phyloP scores from a whole-genome alignment of 1,140 invertebrate genomes.

The Phymorhynchus buccinoides region DNA sequence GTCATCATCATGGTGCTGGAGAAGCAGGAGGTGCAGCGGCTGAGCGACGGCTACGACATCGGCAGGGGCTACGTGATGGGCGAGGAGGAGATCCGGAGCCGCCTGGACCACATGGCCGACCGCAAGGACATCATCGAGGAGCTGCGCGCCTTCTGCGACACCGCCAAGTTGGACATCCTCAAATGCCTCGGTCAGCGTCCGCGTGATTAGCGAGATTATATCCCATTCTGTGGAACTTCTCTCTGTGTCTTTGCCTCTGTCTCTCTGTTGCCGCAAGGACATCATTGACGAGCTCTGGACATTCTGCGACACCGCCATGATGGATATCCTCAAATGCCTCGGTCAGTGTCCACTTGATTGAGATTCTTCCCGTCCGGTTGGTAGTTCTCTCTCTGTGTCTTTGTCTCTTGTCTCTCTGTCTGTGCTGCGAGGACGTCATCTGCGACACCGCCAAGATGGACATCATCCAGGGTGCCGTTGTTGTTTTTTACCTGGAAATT shows the following conservation, averaged over 20 bases:
- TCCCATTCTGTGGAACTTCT: not conserved
- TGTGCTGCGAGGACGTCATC: too few species aligned
- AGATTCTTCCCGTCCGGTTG: too few species aligned
- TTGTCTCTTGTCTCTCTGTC: too few species aligned
- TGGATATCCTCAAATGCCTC: constrained; percentile 69
- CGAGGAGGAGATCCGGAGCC: constrained; percentile 76
- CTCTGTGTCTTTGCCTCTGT: not conserved
- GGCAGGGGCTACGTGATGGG: constrained; percentile 77
- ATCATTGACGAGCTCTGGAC: constrained; percentile 64
- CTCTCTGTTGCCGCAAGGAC: constrained; percentile 72
- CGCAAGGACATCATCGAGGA: constrained; percentile 70
- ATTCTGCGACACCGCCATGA: constrained; percentile 55
- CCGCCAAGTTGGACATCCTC: constrained; percentile 63
- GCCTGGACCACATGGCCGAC: constrained; percentile 77
- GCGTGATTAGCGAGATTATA: too few species aligned
- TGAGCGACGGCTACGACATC: constrained; percentile 72
- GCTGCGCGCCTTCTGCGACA: constrained; percentile 59
- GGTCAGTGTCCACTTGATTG: too few species aligned
- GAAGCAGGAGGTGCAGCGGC: constrained; percentile 59
- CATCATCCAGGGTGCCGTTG: too few species aligned
- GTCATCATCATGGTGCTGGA: constrained; percentile 63
- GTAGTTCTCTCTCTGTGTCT: too few species aligned
- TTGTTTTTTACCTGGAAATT: too few species aligned
- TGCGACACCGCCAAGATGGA: too few species aligned
- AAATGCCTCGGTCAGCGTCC: constrained; percentile 67